A percentile compares a stretch with the other conserved stretches of the same genome.
Conservation (phyloP, 2,797 vertebrate species). For the Sebastes flavidus region DNA sequence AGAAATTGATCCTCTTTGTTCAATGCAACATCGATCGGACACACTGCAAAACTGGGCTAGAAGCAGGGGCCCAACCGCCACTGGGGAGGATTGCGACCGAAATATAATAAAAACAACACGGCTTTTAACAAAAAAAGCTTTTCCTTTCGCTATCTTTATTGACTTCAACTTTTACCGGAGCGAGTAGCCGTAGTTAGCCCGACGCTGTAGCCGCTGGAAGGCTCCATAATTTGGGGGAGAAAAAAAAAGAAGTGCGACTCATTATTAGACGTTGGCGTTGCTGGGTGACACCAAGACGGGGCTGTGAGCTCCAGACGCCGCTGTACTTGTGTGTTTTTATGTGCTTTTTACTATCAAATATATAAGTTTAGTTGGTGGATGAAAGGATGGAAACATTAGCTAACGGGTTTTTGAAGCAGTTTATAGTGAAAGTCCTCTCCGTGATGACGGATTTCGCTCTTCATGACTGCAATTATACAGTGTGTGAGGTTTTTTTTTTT, state of each 20-base stretch:
- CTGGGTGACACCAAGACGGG: constrained; percentile 76
- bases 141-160: constrained; percentile 57
- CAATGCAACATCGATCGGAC: constrained; percentile 94
- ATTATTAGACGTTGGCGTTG: constrained; percentile 75
- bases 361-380: constrained; percentile 57
- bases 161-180: constrained; percentile 78
- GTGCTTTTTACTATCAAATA: constrained; percentile 44
- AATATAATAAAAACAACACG: no score
- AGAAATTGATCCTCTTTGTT: constrained; percentile 98
- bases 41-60: constrained; percentile 62
- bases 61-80: no score
- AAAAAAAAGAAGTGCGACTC: constrained; percentile 77
- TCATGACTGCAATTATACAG: constrained; percentile 56
- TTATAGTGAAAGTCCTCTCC: constrained; percentile 51
- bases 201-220: constrained; percentile 78
- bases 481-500: constrained; percentile 26
- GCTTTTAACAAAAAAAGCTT: no score
- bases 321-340: constrained; percentile 33
- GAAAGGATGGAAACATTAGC: constrained; percentile 55
- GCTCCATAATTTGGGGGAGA: constrained; percentile 74
- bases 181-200: constrained; percentile 79
- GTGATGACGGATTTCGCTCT: constrained; percentile 33
- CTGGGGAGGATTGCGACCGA: no score
- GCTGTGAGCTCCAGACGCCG: constrained; percentile 40
- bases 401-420: constrained; percentile 53